These are phyloP conservation scores for Drosophila gaucha DNA, from an alignment of 2,888 invertebrate species.

Conservation along the genomic window DNA sequence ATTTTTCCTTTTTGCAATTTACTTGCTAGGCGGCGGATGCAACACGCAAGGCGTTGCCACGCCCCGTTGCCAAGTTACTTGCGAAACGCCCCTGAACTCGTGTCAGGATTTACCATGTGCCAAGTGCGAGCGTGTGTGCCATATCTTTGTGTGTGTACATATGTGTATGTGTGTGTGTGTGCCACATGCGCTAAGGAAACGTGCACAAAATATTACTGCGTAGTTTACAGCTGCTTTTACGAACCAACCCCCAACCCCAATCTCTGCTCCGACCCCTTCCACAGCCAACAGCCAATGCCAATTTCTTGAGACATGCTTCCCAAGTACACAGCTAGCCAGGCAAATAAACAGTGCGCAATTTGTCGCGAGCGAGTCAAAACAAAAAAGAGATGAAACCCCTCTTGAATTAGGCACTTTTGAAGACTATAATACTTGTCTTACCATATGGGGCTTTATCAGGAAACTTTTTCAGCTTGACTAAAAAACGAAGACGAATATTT, in stretches of 20 bases:
- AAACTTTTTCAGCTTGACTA: not conserved
- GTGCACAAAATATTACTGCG: slow-evolving; percentile 65
- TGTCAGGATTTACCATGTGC: slow-evolving; percentile 57
- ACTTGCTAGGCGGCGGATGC: slow-evolving; percentile 33
- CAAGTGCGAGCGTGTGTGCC: slow-evolving; percentile 14
- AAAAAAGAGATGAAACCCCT: not conserved
- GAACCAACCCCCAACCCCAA: slow-evolving; percentile 8
- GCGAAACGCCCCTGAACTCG: slow-evolving; percentile 66
- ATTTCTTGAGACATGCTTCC: slow-evolving; percentile 62
- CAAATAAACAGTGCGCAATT: slow-evolving; percentile 66
- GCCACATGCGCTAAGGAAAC: slow-evolving; percentile 49
- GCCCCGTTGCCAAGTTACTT: slow-evolving; percentile 36
- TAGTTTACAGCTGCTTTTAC: slow-evolving; percentile 52
- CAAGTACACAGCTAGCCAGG: slow-evolving; percentile 56
- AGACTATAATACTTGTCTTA: not conserved
- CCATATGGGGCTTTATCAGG: not conserved
- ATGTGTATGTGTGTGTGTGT: slow-evolving; percentile 9
- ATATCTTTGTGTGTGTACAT: not conserved
- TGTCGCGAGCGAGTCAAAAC: slow-evolving; percentile 3
- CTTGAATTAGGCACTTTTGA: not conserved
- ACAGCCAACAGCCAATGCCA: slow-evolving; percentile 36
- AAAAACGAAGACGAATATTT: too few relatives aligned
- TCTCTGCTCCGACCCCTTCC: slow-evolving; percentile 4
- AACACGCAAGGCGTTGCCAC: slow-evolving; percentile 11
- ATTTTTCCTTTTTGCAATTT: slow-evolving; percentile 58